Evolutionary conservation across 1,140 invertebrate genomes (phyloP), one percentile per base, ranked within the genome.

Genomic region (Habropoda laboriosa): DNA sequence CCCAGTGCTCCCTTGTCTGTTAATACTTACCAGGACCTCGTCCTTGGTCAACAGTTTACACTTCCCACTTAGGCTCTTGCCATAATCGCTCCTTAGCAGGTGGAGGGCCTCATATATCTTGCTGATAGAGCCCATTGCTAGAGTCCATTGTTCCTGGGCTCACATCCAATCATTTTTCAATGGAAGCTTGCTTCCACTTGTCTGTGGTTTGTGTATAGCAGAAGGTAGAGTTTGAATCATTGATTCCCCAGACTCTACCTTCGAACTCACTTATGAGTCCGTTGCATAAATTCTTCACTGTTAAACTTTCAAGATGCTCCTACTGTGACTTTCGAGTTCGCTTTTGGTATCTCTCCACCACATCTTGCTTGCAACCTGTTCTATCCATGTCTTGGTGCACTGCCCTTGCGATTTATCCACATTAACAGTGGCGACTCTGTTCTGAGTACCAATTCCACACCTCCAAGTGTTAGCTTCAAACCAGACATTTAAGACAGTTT

Each of bases 121-220:
- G 1, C 30, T 32, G 0, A 67, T 10, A 0, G 64, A 2, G 0
- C 64, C 30, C n/a, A n/a, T n/a, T n/a, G n/a, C n/a, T n/a, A 3
- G 8, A 2, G 10, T 53, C 64, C 64, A 67, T 67, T 6, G 51
- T 30, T 0, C 64, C 64, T 0, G 47, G 64, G 8, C 53, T 38
- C 3, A 67, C 47, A 6, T 67, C 64, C 2, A 67, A 10, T 38
- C 64, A n/a, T 8, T 67, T 67, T 1, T 21, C 24, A 0, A 49
- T 18, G 0, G 63, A 66, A 0, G 18, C 45, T 0, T 51, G 18
- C 8, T 51, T 66, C 63, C 45, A 66, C 1, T 30, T 45, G 5
- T 63, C 61, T 2, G 61, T 63, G 40, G 13, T 27, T 4, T 63
- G 40, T 1, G 61, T 66, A n/a, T 66, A 45, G 27, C 63, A 66